phyloP scores from a whole-genome alignment of 2,888 invertebrate genomes.

The Watsonalla cultraria region DNA sequence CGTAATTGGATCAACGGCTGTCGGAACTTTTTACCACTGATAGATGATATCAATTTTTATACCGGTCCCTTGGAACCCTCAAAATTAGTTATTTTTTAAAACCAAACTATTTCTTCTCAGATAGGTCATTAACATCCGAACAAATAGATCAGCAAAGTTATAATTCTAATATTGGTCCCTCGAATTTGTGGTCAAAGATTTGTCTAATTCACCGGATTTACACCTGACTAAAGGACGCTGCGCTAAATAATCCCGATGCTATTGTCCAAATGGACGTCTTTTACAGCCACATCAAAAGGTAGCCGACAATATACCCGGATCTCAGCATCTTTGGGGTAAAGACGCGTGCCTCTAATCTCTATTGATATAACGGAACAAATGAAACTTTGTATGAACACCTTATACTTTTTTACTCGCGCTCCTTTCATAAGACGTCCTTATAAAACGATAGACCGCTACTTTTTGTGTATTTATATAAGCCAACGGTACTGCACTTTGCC shows the following conservation, averaged over 20 bases:
- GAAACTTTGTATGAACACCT: conserved; percentile 67
- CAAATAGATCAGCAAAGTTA: not conserved
- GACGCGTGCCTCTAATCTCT: conserved; percentile 75
- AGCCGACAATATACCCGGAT: conserved; percentile 58
- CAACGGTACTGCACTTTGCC: conserved; percentile 60
- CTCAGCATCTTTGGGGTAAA: conserved; percentile 41
- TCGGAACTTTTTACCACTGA: conserved; percentile 42
- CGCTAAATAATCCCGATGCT: conserved; percentile 49
- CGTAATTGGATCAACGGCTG: conserved; percentile 50
- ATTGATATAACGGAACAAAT: conserved; percentile 71
- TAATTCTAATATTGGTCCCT: not conserved
- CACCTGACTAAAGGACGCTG: conserved; percentile 47
- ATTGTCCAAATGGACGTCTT: conserved; percentile 57
- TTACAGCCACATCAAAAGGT: conserved; percentile 70
- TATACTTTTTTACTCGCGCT: conserved; percentile 55
- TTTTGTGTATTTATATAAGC: conserved; percentile 56
- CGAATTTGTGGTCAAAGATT: conserved; percentile 34
- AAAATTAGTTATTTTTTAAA: conserved; percentile 8
- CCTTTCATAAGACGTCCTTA: conserved; percentile 51
- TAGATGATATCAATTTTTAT: conserved; percentile 47
- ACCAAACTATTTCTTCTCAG: not conserved
- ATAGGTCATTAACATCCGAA: not conserved
- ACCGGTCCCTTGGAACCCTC: conserved; percentile 26
- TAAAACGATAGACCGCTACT: conserved; percentile 66
- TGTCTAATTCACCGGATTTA: conserved; percentile 50